A percentile compares a stretch with the other conserved stretches of the same genome.
Evolutionary conservation across 2,797 vertebrate species (phyloP).

Genomic region (Tragelaphus eurycerus): DNA sequence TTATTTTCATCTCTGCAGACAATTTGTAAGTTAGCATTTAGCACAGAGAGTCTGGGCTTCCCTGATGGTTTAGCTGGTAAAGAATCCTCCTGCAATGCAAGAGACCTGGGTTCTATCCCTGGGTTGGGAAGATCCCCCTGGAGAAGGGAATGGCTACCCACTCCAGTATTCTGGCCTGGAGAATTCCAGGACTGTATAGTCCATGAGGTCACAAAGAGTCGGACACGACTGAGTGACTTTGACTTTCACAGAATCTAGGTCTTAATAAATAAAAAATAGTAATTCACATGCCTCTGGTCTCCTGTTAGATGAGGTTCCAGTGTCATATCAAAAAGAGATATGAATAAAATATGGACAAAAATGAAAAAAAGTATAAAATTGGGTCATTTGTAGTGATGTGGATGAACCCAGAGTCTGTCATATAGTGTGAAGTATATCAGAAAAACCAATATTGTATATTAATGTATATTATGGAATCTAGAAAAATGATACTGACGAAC

Average conservation of each 20-base stretch:
- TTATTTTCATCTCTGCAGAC: neutral
- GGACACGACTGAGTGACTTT: neutral
- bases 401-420: neutral
- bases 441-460: neutral
- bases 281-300: neutral
- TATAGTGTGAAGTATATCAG: neutral
- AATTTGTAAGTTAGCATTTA: neutral
- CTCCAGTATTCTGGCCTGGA: neutral
- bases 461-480: neutral
- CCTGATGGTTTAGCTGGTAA: neutral
- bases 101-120: neutral
- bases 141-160: neutral
- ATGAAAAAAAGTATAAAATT: neutral
- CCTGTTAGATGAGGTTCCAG: neutral
- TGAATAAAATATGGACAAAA: neutral
- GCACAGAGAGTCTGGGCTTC: neutral
- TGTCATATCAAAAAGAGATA: neutral
- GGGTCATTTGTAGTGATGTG: neutral
- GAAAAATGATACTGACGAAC: neutral
- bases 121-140: neutral
- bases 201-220: neutral
- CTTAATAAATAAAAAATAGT: neutral
- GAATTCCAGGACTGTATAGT: neutral
- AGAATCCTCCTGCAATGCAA: fast-evolving
- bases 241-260: neutral